Evolutionary conservation across 2,113 vertebrate species (phyloP), one percentile per base, ranked within the genome.

Genomic region (Bufo bufo): DNA sequence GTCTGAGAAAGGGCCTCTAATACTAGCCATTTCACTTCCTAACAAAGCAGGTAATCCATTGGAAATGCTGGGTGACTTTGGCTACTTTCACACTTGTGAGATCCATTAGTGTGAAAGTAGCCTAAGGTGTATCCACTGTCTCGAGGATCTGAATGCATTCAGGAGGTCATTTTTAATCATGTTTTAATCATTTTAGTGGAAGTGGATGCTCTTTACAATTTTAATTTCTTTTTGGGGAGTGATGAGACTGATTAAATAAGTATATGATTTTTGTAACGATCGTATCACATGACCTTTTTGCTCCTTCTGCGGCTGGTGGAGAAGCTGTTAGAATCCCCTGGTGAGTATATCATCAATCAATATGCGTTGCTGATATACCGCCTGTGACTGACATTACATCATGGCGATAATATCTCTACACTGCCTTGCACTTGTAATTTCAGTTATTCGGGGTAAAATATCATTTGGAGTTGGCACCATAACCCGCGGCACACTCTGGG

Each of bases 401-500:
- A 54, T 65, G 23, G 9, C 65, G 87, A 84, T 88, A 84, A 78
- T 78, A 77, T 88, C 82, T 78, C 17, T 45, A 33, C 33, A 72
- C 81, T 49, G 77, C 74, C n/a, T 47, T 84, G 19, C 61, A 33
- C 72, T 89, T 89, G 81, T 77, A 75, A 88, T 83, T 88, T 83
- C 56, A 77, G 56, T 88, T 61, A 82, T 88, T 63, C 45, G 52
- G 77, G 72, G 66, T 82, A 72, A 88, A 77, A 84, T 65, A 69
- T 78, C 14, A 84, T 89, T 89, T 89, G 74, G 66, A 58, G 81
- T 59, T 47, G 77, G 84, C 14, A 84, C 82, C 78, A 84, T 84
- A 84, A 77, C 80, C 63, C 85, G 56, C 49, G 33, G 82, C 61
- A 56, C 20, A 72, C 59, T 56, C 47, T 84, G 87, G 23, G 72